These are phyloP conservation scores for Drosophila mayaguana DNA, from an alignment of 2,888 invertebrate genomes.

Conservation along the genomic window DNA sequence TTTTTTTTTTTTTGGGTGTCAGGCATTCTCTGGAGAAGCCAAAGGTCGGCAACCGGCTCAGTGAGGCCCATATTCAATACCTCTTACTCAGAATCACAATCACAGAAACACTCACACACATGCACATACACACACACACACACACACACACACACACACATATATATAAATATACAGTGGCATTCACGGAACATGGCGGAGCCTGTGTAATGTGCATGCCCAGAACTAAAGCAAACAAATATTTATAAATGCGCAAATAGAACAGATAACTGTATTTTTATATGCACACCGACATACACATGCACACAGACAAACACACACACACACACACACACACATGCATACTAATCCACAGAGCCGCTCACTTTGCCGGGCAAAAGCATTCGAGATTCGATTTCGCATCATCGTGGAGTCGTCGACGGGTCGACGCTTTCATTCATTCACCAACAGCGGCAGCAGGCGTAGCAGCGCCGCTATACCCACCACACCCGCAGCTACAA, in stretches of 20 bases:
- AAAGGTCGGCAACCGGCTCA: constrained; percentile 69
- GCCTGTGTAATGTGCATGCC: constrained; percentile 69
- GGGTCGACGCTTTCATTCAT: constrained; percentile 78
- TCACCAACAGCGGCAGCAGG: constrained; percentile 40
- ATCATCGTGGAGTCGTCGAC: constrained; percentile 70
- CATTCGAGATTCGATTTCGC: constrained; percentile 75
- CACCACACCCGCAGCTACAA: constrained; percentile 31
- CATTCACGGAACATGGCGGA: constrained; percentile 30
- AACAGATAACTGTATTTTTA: constrained; percentile 81
- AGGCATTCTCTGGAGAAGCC: constrained; percentile 35
- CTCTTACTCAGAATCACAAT: constrained; percentile 46
- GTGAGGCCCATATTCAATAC: constrained; percentile 62
- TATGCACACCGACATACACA: constrained; percentile 60
- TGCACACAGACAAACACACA: constrained; percentile 36
- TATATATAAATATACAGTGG: constrained; percentile 31
- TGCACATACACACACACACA: constrained; percentile 2
- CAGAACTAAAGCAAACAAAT: constrained; percentile 75
- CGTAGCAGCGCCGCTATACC: constrained; percentile 10
- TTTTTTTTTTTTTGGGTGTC: constrained; percentile 25
- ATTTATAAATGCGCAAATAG: constrained; percentile 81
- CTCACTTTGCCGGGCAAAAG: constrained; percentile 68
- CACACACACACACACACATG: constrained; percentile 32
- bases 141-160: constrained; percentile 18
- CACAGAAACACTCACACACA: constrained; percentile 17
- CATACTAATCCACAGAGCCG: constrained; percentile 40